phyloP scores from a whole-genome alignment of 2,888 invertebrate genomes.

The Emmelina monodactyla region DNA sequence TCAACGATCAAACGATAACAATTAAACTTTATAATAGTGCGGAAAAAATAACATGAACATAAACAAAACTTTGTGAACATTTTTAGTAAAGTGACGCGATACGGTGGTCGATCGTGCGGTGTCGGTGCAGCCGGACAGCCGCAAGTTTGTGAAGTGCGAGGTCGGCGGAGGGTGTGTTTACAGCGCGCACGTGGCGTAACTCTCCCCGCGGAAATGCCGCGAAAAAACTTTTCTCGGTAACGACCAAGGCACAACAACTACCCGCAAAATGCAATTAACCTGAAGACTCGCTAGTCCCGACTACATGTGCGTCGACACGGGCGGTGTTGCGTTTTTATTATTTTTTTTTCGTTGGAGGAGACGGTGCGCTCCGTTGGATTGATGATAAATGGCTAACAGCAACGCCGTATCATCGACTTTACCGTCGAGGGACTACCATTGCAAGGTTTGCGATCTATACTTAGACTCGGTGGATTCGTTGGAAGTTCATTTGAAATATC shows the following conservation, averaged over 20 bases:
- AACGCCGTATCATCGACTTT: conserved; percentile 61
- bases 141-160: conserved; percentile 14
- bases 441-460: conserved; percentile 78
- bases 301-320: conserved; percentile 53
- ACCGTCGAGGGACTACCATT: conserved; percentile 70
- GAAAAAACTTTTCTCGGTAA: conserved; percentile 58
- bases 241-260: too few species aligned
- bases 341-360: conserved; percentile 63
- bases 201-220: conserved; percentile 54
- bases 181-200: conserved; percentile 52
- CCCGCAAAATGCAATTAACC: too few species aligned
- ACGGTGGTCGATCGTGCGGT: not conserved
- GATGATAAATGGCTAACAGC: conserved; percentile 64
- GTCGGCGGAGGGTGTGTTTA: conserved; percentile 34
- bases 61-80: not conserved
- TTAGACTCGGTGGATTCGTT: conserved; percentile 80
- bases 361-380: conserved; percentile 53
- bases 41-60: not conserved
- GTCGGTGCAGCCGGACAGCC: not conserved
- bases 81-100: not conserved
- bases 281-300: too few species aligned
- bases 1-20: too few species aligned
- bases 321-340: conserved; percentile 52
- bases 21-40: conserved; percentile 1
- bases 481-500: conserved; percentile 81